A percentile compares a stretch with the other conserved stretches of the same genome.
phyloP scores from a whole-genome alignment of 2,888 invertebrate genomes.

The Apodemia duryi region DNA sequence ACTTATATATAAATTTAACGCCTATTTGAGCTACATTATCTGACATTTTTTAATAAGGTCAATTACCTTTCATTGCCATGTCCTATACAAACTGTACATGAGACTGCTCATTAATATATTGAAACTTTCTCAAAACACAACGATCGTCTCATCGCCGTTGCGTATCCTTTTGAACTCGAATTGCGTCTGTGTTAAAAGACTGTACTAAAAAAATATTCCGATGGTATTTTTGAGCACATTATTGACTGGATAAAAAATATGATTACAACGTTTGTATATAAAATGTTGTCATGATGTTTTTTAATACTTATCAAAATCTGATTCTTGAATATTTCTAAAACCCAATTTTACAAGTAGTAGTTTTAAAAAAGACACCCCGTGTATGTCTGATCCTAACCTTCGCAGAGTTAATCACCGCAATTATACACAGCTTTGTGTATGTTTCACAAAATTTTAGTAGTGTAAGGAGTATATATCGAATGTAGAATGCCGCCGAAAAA shows the following conservation, averaged over 20 bases:
- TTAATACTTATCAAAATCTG: not conserved
- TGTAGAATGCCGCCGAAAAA: slow-evolving; percentile 19
- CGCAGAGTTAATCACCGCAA: not conserved
- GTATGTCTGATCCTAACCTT: not conserved
- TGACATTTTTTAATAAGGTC: too few relatives aligned
- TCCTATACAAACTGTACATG: too few relatives aligned
- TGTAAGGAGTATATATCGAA: slow-evolving; percentile 16
- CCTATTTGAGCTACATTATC: too few relatives aligned
- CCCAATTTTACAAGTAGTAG: not conserved
- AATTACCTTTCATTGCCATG: too few relatives aligned
- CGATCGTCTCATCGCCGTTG: too few relatives aligned
- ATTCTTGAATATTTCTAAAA: not conserved
- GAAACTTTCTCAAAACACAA: too few relatives aligned
- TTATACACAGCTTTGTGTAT: slow-evolving; percentile 7
- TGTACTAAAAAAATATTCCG: not conserved
- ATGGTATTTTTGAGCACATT: not conserved
- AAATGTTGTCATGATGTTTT: not conserved
- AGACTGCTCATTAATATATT: too few relatives aligned
- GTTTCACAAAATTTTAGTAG: not conserved
- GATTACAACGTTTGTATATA: not conserved
- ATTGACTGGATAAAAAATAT: not conserved
- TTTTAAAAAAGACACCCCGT: not conserved
- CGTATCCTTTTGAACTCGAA: too few relatives aligned
- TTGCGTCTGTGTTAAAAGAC: too few relatives aligned
- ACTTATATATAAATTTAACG: too few relatives aligned